phyloP scores from a whole-genome alignment of 2,888 invertebrate genomes.

The Eulithis testata region DNA sequence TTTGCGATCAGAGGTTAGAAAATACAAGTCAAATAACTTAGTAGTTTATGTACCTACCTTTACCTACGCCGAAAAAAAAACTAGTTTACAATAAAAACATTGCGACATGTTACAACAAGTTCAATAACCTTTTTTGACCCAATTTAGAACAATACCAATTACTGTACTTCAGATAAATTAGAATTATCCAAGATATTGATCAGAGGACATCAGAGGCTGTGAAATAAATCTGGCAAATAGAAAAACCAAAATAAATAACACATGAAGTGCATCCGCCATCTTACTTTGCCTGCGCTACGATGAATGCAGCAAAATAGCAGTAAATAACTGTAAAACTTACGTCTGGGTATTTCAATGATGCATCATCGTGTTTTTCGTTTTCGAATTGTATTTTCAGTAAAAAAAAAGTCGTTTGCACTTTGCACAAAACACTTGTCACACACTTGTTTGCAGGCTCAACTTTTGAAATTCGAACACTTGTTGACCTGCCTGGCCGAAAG shows the following conservation, averaged over 20 bases:
- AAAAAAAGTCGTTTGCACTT: conserved; percentile 24
- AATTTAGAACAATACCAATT: conserved; percentile 21
- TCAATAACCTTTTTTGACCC: conserved; percentile 62
- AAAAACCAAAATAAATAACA: conserved; percentile 60
- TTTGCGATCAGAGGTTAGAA: too few relatives aligned
- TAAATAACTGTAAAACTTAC: conserved; percentile 57
- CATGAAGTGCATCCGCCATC: conserved; percentile 66
- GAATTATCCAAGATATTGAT: conserved; percentile 31
- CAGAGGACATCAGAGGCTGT: conserved; percentile 10
- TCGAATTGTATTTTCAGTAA: conserved; percentile 10
- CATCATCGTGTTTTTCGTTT: conserved; percentile 24
- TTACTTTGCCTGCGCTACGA: conserved; percentile 50
- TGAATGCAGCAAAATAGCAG: conserved; percentile 30
- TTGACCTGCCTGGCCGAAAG: conserved; percentile 28
- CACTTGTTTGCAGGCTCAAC: conserved; percentile 1
- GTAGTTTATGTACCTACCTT: neutral
- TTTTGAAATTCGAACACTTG: conserved; percentile 38
- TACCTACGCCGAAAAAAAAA: too few relatives aligned
- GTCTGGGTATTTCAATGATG: conserved; percentile 53
- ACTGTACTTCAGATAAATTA: neutral
- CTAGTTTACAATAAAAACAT: neutral
- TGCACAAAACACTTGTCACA: conserved; percentile 14
- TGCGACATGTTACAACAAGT: conserved; percentile 66
- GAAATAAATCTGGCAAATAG: conserved; percentile 45
- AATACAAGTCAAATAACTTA: too few relatives aligned